Percentiles rank a stretch among this genome's conserved stretches.
phyloP scores from a whole-genome alignment of 2,888 invertebrate genomes.

The Penaeus monodon region DNA sequence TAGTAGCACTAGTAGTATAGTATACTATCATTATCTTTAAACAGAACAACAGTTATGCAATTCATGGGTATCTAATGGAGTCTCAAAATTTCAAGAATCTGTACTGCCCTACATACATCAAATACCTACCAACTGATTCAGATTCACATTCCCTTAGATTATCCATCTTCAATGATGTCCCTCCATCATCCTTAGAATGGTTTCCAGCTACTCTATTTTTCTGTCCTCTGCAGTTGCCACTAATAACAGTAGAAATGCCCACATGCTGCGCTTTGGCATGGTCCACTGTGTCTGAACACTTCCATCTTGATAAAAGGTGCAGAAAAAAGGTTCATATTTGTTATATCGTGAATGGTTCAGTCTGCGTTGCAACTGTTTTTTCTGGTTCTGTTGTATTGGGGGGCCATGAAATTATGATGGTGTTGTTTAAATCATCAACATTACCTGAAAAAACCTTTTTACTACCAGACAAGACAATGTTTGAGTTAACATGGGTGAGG shows the following conservation, averaged over 20 bases:
- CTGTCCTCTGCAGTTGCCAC: background rate
- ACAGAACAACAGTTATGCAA: too few species aligned
- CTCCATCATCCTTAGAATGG: background rate
- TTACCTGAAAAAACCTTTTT: conserved; percentile 24
- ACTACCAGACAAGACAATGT: conserved; percentile 31
- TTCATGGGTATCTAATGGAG: too few species aligned
- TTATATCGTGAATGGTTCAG: conserved; percentile 22
- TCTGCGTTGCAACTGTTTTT: conserved; percentile 44
- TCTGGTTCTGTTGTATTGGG: conserved; percentile 8
- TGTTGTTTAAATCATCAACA: conserved; percentile 25
- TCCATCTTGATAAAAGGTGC: conserved; percentile 42
- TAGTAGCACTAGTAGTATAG: too few species aligned
- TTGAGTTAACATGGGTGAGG: conserved; percentile 27
- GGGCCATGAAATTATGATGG: conserved; percentile 56
- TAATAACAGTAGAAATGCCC: conserved; percentile 25
- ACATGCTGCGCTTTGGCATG: conserved; percentile 16
- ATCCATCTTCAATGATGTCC: background rate
- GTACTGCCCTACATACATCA: too few species aligned
- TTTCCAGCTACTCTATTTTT: background rate
- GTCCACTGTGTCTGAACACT: conserved; percentile 50
- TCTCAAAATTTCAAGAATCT: too few species aligned
- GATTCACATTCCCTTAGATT: too few species aligned
- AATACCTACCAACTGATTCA: too few species aligned
- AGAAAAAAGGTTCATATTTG: conserved; percentile 48
- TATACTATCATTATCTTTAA: too few species aligned